Base-by-base conservation (phyloP, 2,888 invertebrate species). In the Watsonalla binaria region DNA sequence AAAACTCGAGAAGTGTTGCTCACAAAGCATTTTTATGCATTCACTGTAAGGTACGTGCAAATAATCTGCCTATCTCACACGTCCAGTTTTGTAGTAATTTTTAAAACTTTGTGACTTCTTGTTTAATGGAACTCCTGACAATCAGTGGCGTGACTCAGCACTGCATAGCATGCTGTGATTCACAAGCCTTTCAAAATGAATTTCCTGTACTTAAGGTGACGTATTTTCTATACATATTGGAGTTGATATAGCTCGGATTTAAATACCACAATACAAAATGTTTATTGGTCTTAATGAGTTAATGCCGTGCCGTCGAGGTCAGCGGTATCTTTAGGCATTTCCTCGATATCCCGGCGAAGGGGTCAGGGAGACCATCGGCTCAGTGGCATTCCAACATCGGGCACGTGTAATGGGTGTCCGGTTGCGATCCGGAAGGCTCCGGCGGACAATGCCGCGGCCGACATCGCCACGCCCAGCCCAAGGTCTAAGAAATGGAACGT, bases 401-500 rank as follows among this genome's bases (percentile, higher is more conserved):
- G 55, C 14, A 37, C 14, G 47, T 47, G 45, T 45, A 51, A 47
- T 35, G 39, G 47, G 62, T 64, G 76, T 78, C 76, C 78, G 76
- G 74, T 69, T 69, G 63, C 60, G 66, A 76, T 75, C 80, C 83
- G 88, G 88, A 88, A 86, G 62, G 63, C 51, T 54, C 67, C 68
- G 72, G 70, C 68, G 59, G 66, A 72, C 75, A 74, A 74, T 73
- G 68, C 66, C 70, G 64, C 62, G 62, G 57, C 65, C 62, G 60
- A 76, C 76, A 76, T 74, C 70, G 72, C 78, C 78, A 70, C 77
- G 68, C 79, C 77, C 65, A 64, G 61, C 48, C 59, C 81, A 80
- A 89, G 90, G 89, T 83, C 82, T 83, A 86, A 90, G 90, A 90
- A 88, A 89, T 88, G 81, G 74, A 80, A 79, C 72, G 76, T 68